A percentile compares a stretch with the other conserved stretches of the same genome.
Evolutionary conservation across 2,888 invertebrate genomes (phyloP).

Genomic region (Malthinus seriepunctatus): DNA sequence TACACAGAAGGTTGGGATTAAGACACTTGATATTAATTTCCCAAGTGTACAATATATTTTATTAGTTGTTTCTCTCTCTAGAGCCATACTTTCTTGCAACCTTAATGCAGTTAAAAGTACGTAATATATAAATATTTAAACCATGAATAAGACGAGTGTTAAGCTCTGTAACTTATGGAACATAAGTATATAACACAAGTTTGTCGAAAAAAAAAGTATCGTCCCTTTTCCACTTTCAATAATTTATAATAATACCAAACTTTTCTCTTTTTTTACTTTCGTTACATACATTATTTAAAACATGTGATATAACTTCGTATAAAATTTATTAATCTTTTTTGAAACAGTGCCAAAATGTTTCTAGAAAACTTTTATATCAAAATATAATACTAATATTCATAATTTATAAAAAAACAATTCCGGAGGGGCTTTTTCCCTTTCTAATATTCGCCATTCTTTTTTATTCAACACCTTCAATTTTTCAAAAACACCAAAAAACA

Average conservation of each 20-base stretch:
- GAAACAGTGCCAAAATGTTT: too few species aligned
- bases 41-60: slow-evolving; percentile 57
- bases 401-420: too few species aligned
- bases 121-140: slow-evolving; percentile 51
- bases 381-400: too few species aligned
- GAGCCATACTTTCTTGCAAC: slow-evolving; percentile 49
- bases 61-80: slow-evolving; percentile 55
- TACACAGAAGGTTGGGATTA: slow-evolving; percentile 54
- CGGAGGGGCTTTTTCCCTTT: too few species aligned
- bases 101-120: slow-evolving; percentile 51
- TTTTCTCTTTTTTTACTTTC: slow-evolving; percentile 32
- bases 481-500: too few species aligned
- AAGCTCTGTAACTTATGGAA: slow-evolving; percentile 37
- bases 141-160: slow-evolving; percentile 38
- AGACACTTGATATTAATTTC: slow-evolving; percentile 58
- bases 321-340: too few species aligned
- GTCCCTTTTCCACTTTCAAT: slow-evolving; percentile 36
- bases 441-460: too few species aligned
- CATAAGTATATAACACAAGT: slow-evolving; percentile 32
- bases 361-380: too few species aligned
- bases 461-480: too few species aligned
- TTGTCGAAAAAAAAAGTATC: slow-evolving; percentile 23
- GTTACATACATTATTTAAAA: slow-evolving; percentile 17
- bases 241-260: slow-evolving; percentile 36
- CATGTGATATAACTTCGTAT: neutral